phyloP scores from a whole-genome alignment of 2,888 invertebrate species.

The Amiota mariae region DNA sequence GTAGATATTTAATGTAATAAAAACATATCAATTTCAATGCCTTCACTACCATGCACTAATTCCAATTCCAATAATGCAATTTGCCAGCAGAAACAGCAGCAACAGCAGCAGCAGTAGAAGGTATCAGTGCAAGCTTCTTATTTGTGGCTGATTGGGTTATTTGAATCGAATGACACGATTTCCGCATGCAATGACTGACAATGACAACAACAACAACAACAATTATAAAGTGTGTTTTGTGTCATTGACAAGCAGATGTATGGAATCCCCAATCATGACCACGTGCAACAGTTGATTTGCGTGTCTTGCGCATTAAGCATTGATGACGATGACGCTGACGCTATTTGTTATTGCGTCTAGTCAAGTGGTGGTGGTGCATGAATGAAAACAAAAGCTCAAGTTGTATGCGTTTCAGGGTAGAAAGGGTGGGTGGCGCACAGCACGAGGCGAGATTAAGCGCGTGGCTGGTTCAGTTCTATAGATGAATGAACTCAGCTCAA shows the following conservation, averaged over 20 bases:
- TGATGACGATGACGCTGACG: constrained; percentile 22
- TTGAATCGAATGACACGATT: constrained; percentile 17
- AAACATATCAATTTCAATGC: background rate
- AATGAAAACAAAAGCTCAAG: constrained; percentile 40
- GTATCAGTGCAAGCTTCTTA: background rate
- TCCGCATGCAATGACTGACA: background rate
- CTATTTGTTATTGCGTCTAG: constrained; percentile 31
- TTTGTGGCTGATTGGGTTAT: background rate
- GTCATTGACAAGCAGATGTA: no score
- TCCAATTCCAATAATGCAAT: background rate
- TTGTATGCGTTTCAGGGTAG: constrained; percentile 37
- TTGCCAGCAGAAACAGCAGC: background rate
- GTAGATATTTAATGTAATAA: background rate
- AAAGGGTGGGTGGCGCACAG: constrained; percentile 34
- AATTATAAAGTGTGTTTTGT: no score
- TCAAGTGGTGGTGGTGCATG: constrained; percentile 40
- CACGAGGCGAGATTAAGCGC: background rate
- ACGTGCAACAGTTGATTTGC: constrained; percentile 64
- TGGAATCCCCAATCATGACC: constrained; percentile 28
- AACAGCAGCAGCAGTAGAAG: background rate
- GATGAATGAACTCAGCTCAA: constrained; percentile 17
- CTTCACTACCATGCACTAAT: background rate
- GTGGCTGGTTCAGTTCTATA: background rate
- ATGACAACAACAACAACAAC: no score
- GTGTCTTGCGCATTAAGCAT: constrained; percentile 64